phyloP scores from a whole-genome alignment of 2,113 vertebrate species.

The Rhagologus leucostigma region DNA sequence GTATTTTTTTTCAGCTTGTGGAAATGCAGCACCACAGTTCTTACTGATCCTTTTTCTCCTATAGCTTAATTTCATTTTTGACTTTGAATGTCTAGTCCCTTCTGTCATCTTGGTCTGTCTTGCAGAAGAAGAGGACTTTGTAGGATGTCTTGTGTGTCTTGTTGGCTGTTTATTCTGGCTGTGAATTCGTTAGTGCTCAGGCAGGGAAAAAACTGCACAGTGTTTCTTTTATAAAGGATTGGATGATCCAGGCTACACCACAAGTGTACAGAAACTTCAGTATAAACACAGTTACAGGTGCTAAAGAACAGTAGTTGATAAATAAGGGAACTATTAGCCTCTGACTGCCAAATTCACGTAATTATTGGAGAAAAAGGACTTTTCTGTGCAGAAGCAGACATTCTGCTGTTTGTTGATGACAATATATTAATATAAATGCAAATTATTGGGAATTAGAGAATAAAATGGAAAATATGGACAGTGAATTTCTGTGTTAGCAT shows the following conservation, averaged over 20 bases:
- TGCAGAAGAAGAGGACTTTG: not conserved
- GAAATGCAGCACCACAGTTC: not conserved
- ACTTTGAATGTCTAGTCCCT: not conserved
- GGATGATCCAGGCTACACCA: not conserved
- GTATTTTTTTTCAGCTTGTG: not conserved
- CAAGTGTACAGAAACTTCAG: not conserved
- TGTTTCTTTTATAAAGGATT: not conserved
- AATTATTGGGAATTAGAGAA: not conserved
- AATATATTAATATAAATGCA: not conserved
- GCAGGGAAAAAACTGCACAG: not conserved
- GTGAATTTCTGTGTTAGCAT: not conserved
- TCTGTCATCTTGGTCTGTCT: not conserved
- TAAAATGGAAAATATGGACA: not conserved
- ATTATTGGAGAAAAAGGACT: not conserved
- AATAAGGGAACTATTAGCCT: not conserved
- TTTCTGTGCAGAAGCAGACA: not conserved
- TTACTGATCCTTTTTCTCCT: not conserved
- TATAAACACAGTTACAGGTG: not conserved
- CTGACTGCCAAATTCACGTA: not conserved
- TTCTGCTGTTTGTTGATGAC: not conserved
- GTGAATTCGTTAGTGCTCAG: not conserved
- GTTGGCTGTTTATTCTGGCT: not conserved
- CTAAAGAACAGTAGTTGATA: not conserved
- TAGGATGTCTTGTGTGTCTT: not conserved
- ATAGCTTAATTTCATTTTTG: not conserved